A percentile compares a stretch with the other conserved stretches of the same genome.
Evolutionary conservation across 2,113 vertebrate genomes (phyloP).

Genomic region (Carassius carassius): DNA sequence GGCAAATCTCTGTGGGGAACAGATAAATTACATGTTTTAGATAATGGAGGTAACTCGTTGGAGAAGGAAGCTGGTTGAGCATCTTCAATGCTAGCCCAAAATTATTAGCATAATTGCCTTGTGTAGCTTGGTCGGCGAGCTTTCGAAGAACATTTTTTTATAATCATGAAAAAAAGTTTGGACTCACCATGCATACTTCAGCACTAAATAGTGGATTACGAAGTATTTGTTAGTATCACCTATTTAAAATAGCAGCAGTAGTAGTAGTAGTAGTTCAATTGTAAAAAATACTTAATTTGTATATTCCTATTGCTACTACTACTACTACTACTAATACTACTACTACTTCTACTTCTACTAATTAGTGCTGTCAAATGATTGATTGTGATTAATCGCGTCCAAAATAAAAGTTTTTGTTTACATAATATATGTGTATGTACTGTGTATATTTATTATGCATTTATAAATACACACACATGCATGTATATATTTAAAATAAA

Average conservation of each 20-base stretch:
- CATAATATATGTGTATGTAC: too few relatives aligned
- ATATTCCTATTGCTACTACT: too few relatives aligned
- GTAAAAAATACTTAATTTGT: too few relatives aligned
- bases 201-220: not conserved
- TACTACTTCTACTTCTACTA: too few relatives aligned
- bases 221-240: not conserved
- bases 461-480: too few relatives aligned
- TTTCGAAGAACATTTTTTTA: not conserved
- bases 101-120: constrained; percentile 54
- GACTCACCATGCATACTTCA: not conserved
- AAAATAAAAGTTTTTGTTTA: too few relatives aligned
- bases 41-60: not conserved
- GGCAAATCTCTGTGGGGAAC: constrained; percentile 86
- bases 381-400: too few relatives aligned
- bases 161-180: not conserved
- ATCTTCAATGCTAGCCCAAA: not conserved
- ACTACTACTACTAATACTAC: too few relatives aligned
- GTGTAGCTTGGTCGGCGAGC: not conserved
- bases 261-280: too few relatives aligned
- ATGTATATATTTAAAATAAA: too few relatives aligned
- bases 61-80: not conserved
- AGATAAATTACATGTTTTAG: constrained; percentile 1
- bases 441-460: too few relatives aligned
- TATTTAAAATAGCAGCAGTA: not conserved
- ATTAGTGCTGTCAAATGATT: too few relatives aligned